These are phyloP conservation scores for Corythaeola cristata DNA, from an alignment of 2,113 vertebrate genomes.

Conservation along the genomic window DNA sequence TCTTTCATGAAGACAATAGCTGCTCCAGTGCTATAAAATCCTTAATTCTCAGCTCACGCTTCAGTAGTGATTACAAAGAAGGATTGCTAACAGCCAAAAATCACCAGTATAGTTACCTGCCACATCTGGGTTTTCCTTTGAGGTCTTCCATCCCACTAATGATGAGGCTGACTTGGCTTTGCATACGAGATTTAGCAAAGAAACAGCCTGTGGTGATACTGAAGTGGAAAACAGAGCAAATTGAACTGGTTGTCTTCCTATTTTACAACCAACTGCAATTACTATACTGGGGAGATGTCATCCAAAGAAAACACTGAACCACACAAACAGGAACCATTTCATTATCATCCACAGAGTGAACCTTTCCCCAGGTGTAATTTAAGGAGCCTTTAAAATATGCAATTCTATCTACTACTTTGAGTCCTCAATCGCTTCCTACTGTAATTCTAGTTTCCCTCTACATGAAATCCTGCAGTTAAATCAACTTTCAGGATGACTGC, in stretches of 20 bases:
- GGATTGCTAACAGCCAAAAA: not conserved
- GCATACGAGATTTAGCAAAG: not conserved
- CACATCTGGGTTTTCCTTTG: not conserved
- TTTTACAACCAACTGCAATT: not conserved
- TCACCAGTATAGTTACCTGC: not conserved
- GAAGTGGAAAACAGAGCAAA: slow-evolving; percentile 7
- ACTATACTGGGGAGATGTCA: not conserved
- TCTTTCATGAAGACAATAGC: not conserved
- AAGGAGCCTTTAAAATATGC: slow-evolving; percentile 13
- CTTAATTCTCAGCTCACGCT: not conserved
- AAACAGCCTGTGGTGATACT: not conserved
- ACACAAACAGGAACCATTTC: not conserved
- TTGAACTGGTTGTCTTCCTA: slow-evolving; percentile 1
- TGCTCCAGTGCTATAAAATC: not conserved
- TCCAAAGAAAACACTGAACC: not conserved
- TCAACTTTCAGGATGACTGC: slow-evolving; percentile 33
- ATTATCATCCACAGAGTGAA: not conserved
- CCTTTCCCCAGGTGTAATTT: not conserved
- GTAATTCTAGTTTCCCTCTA: slow-evolving; percentile 28
- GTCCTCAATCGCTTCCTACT: slow-evolving; percentile 12
- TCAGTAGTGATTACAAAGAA: not conserved
- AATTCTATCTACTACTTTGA: not conserved
- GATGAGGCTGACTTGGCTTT: not conserved
- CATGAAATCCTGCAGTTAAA: slow-evolving; percentile 35
- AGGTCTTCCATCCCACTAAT: not conserved